Percentiles rank a stretch among this genome's conserved stretches.
Conservation (phyloP, 2,888 invertebrate genomes). For the Euplagia quadripunctaria region DNA sequence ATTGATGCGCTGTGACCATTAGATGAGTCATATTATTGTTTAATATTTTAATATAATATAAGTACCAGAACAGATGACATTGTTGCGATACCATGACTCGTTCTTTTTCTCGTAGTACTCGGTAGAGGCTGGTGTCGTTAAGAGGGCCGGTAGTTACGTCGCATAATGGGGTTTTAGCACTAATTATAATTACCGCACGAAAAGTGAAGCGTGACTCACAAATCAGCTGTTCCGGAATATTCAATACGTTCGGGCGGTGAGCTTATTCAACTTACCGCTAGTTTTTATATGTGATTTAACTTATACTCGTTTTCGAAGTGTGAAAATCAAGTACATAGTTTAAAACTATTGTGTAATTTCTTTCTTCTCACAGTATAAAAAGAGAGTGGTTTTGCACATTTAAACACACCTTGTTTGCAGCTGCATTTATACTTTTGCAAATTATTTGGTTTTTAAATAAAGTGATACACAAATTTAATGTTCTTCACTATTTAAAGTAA, state of each 20-base stretch:
- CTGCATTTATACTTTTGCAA: too few species aligned
- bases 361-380: too few species aligned
- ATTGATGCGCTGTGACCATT: not conserved
- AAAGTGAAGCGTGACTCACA: slow-evolving; percentile 46
- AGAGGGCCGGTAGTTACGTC: not conserved
- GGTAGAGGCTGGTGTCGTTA: not conserved
- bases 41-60: not conserved
- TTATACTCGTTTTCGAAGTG: not conserved
- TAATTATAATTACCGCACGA: not conserved
- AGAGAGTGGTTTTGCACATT: too few species aligned
- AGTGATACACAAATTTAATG: too few species aligned
- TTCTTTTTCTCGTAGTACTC: not conserved
- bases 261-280: not conserved
- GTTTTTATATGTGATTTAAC: not conserved
- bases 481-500: too few species aligned
- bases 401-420: too few species aligned
- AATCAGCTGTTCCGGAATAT: slow-evolving; percentile 46
- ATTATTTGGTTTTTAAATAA: too few species aligned
- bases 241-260: not conserved
- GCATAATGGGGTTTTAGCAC: not conserved
- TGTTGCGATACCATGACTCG: not conserved
- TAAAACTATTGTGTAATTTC: too few species aligned
- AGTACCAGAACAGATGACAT: not conserved
- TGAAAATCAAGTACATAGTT: not conserved
- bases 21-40: not conserved